A percentile compares a stretch with the other conserved stretches of the same genome.
phyloP scores from a whole-genome alignment of 64 coral and sea anemone genomes.

The Dendrophyllia cribrosa region DNA sequence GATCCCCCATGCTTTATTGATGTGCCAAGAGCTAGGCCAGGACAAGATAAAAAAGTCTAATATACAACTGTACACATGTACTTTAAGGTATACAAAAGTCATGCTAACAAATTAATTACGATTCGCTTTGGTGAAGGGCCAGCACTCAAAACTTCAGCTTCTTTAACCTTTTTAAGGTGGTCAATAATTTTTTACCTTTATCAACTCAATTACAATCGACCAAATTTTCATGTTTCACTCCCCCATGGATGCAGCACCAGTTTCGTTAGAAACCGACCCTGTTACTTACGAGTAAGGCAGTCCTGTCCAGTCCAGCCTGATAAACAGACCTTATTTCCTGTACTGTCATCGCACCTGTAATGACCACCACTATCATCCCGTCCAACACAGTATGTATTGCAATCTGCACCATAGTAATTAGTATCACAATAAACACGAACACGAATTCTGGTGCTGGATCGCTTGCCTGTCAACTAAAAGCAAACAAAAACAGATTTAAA shows the following conservation, averaged over 20 bases:
- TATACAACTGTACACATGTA: no score
- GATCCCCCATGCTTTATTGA: no score
- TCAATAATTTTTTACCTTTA: no score
- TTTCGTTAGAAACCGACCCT: background rate
- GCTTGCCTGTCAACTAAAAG: constrained; percentile 62
- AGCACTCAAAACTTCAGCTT: no score
- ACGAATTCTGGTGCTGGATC: constrained; percentile 76
- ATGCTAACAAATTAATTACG: no score
- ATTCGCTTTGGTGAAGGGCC: no score
- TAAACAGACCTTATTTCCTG: constrained; percentile 82
- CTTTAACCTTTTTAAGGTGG: no score
- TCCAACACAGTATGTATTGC: constrained; percentile 74
- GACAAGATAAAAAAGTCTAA: no score
- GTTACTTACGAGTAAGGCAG: constrained; percentile 77
- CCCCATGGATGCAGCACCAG: background rate
- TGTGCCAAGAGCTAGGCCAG: no score
- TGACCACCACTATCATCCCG: constrained; percentile 81
- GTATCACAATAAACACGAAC: constrained; percentile 87
- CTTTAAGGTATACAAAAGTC: no score
- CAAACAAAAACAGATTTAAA: background rate
- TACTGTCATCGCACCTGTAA: constrained; percentile 78
- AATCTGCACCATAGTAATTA: constrained; percentile 80
- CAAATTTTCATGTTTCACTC: no score
- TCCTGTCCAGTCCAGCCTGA: constrained; percentile 69
- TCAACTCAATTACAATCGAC: no score